Evolutionary conservation across 2,797 vertebrate genomes (phyloP).

Genomic region (Labroides dimidiatus): DNA sequence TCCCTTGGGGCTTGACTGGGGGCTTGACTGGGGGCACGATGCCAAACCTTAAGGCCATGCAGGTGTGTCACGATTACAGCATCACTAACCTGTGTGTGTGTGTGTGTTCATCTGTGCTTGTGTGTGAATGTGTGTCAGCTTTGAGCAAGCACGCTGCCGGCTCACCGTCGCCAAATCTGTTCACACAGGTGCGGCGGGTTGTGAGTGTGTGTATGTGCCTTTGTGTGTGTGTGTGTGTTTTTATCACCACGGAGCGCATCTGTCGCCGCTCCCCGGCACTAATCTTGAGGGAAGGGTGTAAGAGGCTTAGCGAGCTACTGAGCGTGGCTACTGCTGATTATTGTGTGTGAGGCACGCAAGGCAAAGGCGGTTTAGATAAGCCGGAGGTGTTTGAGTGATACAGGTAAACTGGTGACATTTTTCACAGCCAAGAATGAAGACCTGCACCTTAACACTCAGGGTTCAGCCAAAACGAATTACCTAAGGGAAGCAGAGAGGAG

Average conservation of each 20-base stretch:
- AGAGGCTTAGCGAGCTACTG: constrained; percentile 88
- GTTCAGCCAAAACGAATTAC: constrained; percentile 58
- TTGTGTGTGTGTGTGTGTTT: constrained; percentile 70
- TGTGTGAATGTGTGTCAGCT: constrained; percentile 69
- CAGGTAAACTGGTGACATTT: constrained; percentile 84
- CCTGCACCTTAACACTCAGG: constrained; percentile 47
- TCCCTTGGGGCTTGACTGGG: constrained; percentile 62
- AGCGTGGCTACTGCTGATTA: constrained; percentile 86
- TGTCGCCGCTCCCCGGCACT: constrained; percentile 86
- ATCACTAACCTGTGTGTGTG: constrained; percentile 46
- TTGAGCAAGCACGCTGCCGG: constrained; percentile 69
- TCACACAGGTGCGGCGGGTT: constrained; percentile 81
- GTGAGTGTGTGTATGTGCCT: constrained; percentile 31
- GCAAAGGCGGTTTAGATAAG: constrained; percentile 86
- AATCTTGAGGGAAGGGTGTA: constrained; percentile 89
- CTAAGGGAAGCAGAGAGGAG: constrained; percentile 30
- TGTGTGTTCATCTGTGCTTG: constrained; percentile 19
- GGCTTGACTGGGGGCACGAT: constrained; percentile 57
- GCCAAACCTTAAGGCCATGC: constrained; percentile 75
- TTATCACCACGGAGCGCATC: constrained; percentile 83
- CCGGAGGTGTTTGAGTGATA: constrained; percentile 85
- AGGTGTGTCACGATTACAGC: constrained; percentile 79
- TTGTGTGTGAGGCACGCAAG: constrained; percentile 84
- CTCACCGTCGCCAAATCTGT: constrained; percentile 82
- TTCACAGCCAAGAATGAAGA: constrained; percentile 70